phyloP scores from a whole-genome alignment of 2,113 vertebrate species.

The Pseudonaja textilis region DNA sequence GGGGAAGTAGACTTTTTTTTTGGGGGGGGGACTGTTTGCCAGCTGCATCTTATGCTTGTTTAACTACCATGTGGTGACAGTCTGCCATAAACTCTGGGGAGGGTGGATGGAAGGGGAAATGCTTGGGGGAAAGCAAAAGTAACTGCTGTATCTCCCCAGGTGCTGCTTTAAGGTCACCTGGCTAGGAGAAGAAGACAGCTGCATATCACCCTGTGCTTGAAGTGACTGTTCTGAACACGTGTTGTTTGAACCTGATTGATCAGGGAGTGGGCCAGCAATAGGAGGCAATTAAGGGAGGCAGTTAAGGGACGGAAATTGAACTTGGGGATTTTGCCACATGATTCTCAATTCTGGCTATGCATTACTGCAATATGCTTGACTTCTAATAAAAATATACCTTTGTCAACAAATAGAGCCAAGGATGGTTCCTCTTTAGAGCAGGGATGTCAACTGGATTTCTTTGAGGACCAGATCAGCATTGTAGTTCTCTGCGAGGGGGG shows the following conservation, averaged over 20 bases:
- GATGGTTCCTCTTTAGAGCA: background rate
- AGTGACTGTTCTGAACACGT: background rate
- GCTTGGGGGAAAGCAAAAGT: background rate
- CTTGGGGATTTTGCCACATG: background rate
- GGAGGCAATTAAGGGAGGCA: background rate
- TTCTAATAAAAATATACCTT: background rate
- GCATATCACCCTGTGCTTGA: background rate
- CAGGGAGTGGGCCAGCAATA: background rate
- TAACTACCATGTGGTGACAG: background rate
- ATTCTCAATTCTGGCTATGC: background rate
- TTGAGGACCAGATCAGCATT: too few relatives aligned
- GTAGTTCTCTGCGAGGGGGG: too few relatives aligned
- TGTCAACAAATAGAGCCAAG: background rate
- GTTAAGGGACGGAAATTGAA: background rate
- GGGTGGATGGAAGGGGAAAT: background rate
- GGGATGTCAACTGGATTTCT: too few relatives aligned
- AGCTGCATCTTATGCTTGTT: background rate
- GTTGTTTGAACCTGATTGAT: background rate
- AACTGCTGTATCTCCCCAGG: background rate
- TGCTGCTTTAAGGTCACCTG: background rate
- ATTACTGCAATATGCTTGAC: background rate
- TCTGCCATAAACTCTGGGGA: background rate
- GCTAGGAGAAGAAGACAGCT: background rate
- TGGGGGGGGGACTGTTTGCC: background rate
- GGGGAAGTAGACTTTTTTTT: background rate